Percentiles rank a stretch among this genome's conserved stretches.
phyloP scores from a whole-genome alignment of 2,888 invertebrate species.

The Brassicogethes aeneus region DNA sequence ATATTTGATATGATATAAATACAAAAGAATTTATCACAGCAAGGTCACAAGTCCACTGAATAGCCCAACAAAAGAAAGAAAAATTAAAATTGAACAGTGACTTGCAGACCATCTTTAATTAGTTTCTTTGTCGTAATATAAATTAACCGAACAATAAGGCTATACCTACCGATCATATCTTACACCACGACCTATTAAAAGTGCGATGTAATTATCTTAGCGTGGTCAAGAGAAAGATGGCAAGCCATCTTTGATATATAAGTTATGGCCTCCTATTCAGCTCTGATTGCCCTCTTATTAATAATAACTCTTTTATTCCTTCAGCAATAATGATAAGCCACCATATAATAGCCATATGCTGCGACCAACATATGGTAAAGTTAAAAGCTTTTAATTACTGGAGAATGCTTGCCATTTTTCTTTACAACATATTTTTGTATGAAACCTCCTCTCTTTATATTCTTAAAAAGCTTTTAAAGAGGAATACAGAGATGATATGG shows the following conservation, averaged over 20 bases:
- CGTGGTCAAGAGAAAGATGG: slow-evolving; percentile 5
- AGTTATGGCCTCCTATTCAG: slow-evolving; percentile 4
- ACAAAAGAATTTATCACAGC: too few species aligned
- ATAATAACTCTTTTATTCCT: not conserved
- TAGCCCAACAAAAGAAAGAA: slow-evolving; percentile 11
- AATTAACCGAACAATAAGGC: slow-evolving; percentile 14
- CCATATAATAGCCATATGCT: not conserved
- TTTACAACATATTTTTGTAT: not conserved
- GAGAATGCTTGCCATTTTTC: not conserved
- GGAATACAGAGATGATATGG: too few species aligned
- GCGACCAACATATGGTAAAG: not conserved
- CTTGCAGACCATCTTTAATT: slow-evolving; percentile 28
- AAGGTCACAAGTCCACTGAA: slow-evolving; percentile 8
- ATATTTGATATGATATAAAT: too few species aligned
- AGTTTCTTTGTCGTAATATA: slow-evolving; percentile 26
- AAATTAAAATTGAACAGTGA: slow-evolving; percentile 26
- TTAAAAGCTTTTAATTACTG: too few species aligned
- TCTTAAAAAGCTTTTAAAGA: too few species aligned
- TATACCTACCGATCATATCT: slow-evolving; percentile 15
- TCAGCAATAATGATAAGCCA: too few species aligned
- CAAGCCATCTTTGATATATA: slow-evolving; percentile 4
- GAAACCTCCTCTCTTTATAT: too few species aligned
- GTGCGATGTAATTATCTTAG: slow-evolving; percentile 6
- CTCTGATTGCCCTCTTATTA: slow-evolving; percentile 7
- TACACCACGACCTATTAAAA: slow-evolving; percentile 8